Percentiles rank a stretch among this genome's conserved stretches.
These are phyloP conservation scores for Hylomyscus alleni DNA, from an alignment of 2,797 vertebrate species.

Conservation along the genomic window DNA sequence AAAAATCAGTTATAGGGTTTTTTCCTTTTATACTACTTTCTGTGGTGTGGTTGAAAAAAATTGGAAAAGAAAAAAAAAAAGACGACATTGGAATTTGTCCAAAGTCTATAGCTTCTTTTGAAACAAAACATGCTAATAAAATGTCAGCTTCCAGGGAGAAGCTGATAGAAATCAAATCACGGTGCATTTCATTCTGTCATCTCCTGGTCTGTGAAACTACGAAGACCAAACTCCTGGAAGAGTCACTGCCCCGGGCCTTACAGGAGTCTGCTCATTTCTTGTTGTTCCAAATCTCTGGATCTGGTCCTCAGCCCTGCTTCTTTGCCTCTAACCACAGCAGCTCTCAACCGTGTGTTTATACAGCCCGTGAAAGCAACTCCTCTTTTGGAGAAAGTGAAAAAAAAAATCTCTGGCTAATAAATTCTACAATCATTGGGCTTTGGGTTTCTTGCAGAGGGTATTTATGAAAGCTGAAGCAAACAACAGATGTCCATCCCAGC, in stretches of 20 bases:
- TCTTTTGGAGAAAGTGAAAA: not conserved
- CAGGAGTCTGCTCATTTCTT: constrained; percentile 29
- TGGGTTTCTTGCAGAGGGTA: not conserved
- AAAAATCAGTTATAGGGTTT: not conserved
- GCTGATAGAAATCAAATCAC: constrained; percentile 55
- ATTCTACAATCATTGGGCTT: not conserved
- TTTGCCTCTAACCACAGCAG: not conserved
- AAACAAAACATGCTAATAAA: constrained; percentile 68
- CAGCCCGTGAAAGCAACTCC: not conserved
- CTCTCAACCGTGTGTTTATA: not conserved
- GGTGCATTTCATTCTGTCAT: constrained; percentile 72
- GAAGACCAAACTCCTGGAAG: constrained; percentile 53
- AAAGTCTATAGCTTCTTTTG: constrained; percentile 68
- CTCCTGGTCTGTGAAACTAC: constrained; percentile 70
- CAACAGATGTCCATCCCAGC: not conserved
- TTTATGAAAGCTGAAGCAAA: not conserved
- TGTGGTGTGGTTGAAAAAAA: not conserved
- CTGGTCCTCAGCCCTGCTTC: not conserved
- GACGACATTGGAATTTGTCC: not conserved
- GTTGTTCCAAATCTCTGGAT: constrained; percentile 37
- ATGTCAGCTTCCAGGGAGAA: not conserved
- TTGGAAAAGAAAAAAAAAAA: not conserved
- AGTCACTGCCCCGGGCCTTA: not conserved
- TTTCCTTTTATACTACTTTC: not conserved
- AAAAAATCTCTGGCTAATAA: not conserved